Base-by-base conservation (phyloP, 2,797 vertebrate species). In the Dallia pectoralis region DNA sequence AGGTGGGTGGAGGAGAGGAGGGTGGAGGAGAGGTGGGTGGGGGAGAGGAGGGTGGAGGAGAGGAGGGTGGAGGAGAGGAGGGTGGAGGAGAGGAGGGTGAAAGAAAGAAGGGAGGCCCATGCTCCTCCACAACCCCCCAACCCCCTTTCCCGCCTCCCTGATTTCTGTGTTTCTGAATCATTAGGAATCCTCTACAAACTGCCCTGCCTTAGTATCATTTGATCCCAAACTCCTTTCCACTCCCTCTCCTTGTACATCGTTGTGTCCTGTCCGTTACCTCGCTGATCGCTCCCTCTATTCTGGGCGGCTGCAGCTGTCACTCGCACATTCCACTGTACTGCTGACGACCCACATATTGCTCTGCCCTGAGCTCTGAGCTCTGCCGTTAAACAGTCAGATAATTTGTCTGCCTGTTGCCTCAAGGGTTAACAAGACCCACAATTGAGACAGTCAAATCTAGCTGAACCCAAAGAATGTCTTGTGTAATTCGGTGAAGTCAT, bases 341-440 rank as follows among this genome's bases (percentile, higher is more conserved):
- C 93, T 93, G 93, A 94, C 89, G 88, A 85, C 91, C 91, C 91
- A 89, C 87, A 93, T 93, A 91, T 77, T 91, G 85, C 2, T 79
- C 84, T 79, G 82, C 82, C 87, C 74, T 69, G 79, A 80, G 81
- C 80, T 73, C 74, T 69, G 79, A 80, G 81, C 80, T 73, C 76
- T 78, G 66, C 73, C 81, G 76, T 74, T 79, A 72, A n/a, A 9
- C 33, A 22, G 19, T 66, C 29, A 56, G 30, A 16, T 18, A n/a
- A 6, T 32, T 18, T 16, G 36, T 6, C 36, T 40, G 5, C 36
- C 36, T 40, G 36, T 40, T 5, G 36, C 36, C 36, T 40, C 5
- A 9, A 7, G 36, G 36, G 36, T 9, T 40, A 3, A 1, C 5
- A 9, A 40, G 36, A 40, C 36, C 36, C 5, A 6, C 36, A 36